Percentiles rank a stretch among this genome's conserved stretches.
phyloP scores from a whole-genome alignment of 1,140 invertebrate species.

The Magallana ariakensis region DNA sequence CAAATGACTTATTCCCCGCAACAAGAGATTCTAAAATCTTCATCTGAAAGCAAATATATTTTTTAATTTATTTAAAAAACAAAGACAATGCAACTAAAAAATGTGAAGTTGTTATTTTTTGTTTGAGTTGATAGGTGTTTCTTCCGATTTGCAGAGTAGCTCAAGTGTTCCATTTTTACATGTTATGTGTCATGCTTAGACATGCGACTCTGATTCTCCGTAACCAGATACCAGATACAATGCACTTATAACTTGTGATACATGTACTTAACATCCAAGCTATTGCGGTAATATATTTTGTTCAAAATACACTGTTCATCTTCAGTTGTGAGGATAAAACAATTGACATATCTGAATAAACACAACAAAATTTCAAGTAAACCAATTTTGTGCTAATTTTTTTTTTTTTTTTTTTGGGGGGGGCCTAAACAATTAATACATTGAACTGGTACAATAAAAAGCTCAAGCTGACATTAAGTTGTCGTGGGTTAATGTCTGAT shows the following conservation, averaged over 20 bases:
- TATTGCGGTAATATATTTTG: not conserved
- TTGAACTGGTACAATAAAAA: too few relatives aligned
- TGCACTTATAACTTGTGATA: not conserved
- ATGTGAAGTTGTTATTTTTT: not conserved
- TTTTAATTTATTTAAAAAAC: not conserved
- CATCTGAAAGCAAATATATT: constrained; percentile 42
- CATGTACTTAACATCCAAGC: not conserved
- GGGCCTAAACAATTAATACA: too few relatives aligned
- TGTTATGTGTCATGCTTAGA: not conserved
- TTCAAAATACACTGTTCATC: not conserved
- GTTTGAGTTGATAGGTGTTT: not conserved
- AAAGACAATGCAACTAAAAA: not conserved
- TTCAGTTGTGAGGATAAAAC: too few relatives aligned
- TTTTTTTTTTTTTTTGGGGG: too few relatives aligned
- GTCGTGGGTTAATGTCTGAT: too few relatives aligned
- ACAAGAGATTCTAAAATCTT: constrained; percentile 48
- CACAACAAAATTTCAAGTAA: too few relatives aligned
- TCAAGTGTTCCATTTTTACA: not conserved
- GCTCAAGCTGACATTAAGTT: too few relatives aligned
- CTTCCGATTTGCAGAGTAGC: not conserved
- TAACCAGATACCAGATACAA: not conserved
- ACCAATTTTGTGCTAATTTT: too few relatives aligned
- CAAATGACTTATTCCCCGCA: constrained; percentile 56
- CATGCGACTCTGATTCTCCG: not conserved
- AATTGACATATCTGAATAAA: too few relatives aligned